Base-by-base conservation (phyloP, 2,888 invertebrate species). In the Caenorhabditis sinica region DNA sequence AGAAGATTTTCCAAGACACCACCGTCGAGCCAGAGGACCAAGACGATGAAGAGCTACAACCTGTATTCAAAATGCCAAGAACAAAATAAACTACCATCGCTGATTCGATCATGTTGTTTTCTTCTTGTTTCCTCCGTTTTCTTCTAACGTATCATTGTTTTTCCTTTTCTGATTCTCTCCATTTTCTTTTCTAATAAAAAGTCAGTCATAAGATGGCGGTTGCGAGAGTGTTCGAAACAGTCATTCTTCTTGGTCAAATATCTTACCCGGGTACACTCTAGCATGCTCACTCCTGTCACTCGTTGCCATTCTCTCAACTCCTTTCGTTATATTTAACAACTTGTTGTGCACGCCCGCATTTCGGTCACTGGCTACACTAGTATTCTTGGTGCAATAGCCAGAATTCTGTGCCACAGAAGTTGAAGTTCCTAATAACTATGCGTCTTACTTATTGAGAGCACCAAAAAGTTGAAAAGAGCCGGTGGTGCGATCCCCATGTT, bases 1-100 rank as follows among this genome's bases (percentile, higher is more conserved):
- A 80, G 69, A 90, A 92, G 25, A 89, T 92, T 30, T 92, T 92
- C 87, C 91, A 91, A 88, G 89, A 90, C 33, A 87, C 87, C 11
- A 73, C 87, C 9, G 86, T 86, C 40, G 87, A 81, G 36, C 84
- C 86, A 11, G 89, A 89, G 72, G 89, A 89, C 28, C 88, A 89
- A 63, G 90, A 87, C 25, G 89, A 87, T 13, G 83, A 83, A 33
- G 91, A 90, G 56, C 77, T 89, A 9, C 87, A 88, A 45, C 90
- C 90, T 2, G 87, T 90, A 4, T 90, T 88, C 80, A 90, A 90
- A 72, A 89, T 88, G 85, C 88, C 90, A 36, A 80, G 86, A 85
- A 83, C 77, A 2, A 82, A 82, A n/a, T 86, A 72, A 75, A 61
- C 33, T 56, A 49, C 51, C 25, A 20, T 61, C 33, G 2, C 9